These are phyloP conservation scores for Cirrhinus molitorella DNA, from an alignment of 2,797 vertebrate genomes.

Conservation along the genomic window DNA sequence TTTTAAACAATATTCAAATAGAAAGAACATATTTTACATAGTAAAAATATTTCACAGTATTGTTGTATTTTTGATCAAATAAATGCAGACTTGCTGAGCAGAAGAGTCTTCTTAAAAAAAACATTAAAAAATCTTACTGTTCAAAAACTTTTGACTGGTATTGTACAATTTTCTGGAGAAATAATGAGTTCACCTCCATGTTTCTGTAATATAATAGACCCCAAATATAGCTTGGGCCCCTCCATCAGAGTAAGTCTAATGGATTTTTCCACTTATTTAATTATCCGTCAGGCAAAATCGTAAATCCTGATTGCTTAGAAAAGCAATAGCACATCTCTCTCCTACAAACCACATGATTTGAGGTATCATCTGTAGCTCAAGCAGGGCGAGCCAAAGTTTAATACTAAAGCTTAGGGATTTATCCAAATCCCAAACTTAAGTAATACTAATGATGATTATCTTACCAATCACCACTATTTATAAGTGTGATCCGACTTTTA, in stretches of 20 bases:
- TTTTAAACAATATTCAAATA: no score
- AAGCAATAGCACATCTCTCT: neutral
- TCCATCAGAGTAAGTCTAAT: neutral
- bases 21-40: no score
- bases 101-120: no score
- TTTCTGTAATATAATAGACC: neutral
- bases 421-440: neutral
- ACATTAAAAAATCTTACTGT: no score
- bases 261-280: neutral
- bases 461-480: slow-evolving; percentile 2
- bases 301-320: slow-evolving; percentile 6
- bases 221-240: neutral
- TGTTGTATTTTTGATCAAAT: no score
- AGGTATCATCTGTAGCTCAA: neutral
- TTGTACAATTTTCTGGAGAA: neutral
- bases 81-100: no score
- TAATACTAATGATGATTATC: neutral
- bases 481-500: neutral
- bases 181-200: neutral
- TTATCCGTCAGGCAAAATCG: neutral
- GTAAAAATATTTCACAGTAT: no score
- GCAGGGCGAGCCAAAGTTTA: neutral
- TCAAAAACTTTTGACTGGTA: no score
- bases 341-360: slow-evolving; percentile 9
- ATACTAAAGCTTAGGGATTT: neutral